A percentile compares a stretch with the other conserved stretches of the same genome.
phyloP scores from a whole-genome alignment of 2,113 vertebrate genomes.

The Urocitellus parryii region DNA sequence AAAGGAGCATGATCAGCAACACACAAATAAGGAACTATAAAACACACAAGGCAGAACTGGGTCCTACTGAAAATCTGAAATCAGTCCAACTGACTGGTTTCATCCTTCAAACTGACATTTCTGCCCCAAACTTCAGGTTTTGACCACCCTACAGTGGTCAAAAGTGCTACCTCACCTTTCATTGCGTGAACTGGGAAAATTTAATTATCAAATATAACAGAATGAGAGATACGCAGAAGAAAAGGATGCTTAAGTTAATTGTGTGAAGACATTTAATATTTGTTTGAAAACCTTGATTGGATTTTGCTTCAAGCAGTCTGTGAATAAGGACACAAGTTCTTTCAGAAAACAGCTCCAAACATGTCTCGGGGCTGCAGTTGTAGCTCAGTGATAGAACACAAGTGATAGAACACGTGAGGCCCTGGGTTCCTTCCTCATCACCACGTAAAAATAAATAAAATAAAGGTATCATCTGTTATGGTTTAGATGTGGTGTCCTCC shows the following conservation, averaged over 20 bases:
- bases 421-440: too few relatives aligned
- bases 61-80: too few relatives aligned
- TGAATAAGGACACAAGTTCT: neutral
- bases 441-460: too few relatives aligned
- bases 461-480: too few relatives aligned
- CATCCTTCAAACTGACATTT: too few relatives aligned
- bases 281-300: neutral
- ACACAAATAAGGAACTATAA: neutral
- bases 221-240: neutral
- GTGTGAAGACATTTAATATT: neutral
- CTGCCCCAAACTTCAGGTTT: too few relatives aligned
- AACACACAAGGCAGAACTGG: neutral
- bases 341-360: conserved; percentile 11
- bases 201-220: neutral
- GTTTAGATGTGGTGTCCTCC: too few relatives aligned
- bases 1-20: conserved; percentile 36
- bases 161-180: too few relatives aligned
- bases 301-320: neutral
- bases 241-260: neutral
- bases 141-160: too few relatives aligned
- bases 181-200: neutral
- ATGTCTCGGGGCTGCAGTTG: neutral
- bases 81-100: too few relatives aligned
- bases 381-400: too few relatives aligned
- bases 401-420: too few relatives aligned